A percentile compares a stretch with the other conserved stretches of the same genome.
Conservation (phyloP, 23 tunicate genomes). For the Styela clava region DNA sequence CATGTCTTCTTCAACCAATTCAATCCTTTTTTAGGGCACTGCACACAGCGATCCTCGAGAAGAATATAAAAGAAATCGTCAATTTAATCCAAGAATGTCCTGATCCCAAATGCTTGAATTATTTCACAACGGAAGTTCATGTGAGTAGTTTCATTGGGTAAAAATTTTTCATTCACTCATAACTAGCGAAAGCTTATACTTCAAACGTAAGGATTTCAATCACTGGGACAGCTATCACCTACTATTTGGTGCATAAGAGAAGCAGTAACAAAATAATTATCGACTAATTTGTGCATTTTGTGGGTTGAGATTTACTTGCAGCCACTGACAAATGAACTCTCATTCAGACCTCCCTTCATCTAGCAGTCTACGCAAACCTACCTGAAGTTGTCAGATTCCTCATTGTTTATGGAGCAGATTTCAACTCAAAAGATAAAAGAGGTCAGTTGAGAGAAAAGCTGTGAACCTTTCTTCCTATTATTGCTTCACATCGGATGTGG, state of each 20-base stretch:
- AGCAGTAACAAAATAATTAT: too few relatives aligned
- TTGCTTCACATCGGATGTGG: too few relatives aligned
- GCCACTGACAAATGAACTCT: neutral
- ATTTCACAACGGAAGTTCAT: constrained; percentile 30
- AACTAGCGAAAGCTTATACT: neutral
- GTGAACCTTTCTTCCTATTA: too few relatives aligned
- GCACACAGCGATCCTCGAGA: constrained; percentile 65
- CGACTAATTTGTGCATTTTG: too few relatives aligned
- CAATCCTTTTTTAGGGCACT: constrained; percentile 30
- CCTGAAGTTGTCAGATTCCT: constrained; percentile 59
- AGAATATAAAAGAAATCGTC: constrained; percentile 43
- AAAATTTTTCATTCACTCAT: neutral
- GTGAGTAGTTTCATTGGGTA: too few relatives aligned
- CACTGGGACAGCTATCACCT: too few relatives aligned
- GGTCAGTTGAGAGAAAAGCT: too few relatives aligned
- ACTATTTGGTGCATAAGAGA: too few relatives aligned
- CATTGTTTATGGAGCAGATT: constrained; percentile 71
- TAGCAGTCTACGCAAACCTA: constrained; percentile 61
- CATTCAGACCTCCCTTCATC: constrained; percentile 60
- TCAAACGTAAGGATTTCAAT: too few relatives aligned
- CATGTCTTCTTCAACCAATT: neutral
- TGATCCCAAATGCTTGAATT: constrained; percentile 33
- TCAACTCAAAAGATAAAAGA: constrained; percentile 34
- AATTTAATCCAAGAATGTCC: constrained; percentile 50
- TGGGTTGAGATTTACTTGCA: too few relatives aligned